Evolutionary conservation across 2,797 vertebrate species (phyloP).

Genomic region (Ispidina lecontei): DNA sequence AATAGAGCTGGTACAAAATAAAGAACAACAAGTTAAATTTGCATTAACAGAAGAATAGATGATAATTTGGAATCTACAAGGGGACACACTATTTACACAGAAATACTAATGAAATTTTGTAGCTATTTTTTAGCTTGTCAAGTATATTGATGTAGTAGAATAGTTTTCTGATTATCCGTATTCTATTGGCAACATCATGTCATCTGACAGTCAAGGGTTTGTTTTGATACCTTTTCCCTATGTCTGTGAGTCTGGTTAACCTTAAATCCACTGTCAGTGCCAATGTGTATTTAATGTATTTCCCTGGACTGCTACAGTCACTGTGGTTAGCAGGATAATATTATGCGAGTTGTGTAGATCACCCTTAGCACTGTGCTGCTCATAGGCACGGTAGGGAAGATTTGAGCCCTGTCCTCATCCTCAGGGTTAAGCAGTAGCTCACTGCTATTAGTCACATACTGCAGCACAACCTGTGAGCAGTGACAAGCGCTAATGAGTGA

Average conservation of each 20-base stretch:
- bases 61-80: conserved; percentile 73
- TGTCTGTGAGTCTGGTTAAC: background rate
- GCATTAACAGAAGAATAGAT: conserved; percentile 69
- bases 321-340: background rate
- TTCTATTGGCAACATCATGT: conserved; percentile 3
- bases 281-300: fast-evolving
- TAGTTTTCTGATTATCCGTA: conserved; percentile 59
- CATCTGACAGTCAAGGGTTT: background rate
- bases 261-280: fast-evolving
- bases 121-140: conserved; percentile 69
- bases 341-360: fast-evolving
- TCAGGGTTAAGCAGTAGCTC: background rate
- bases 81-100: conserved; percentile 51
- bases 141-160: conserved; percentile 49
- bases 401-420: background rate
- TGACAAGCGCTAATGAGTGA: background rate
- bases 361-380: background rate
- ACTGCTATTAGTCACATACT: background rate
- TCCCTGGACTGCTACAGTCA: fast-evolving
- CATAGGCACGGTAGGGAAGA: background rate
- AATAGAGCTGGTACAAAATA: conserved; percentile 65
- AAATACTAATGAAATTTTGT: conserved; percentile 76
- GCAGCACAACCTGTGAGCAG: background rate
- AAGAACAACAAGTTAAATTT: conserved; percentile 71
- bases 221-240: conserved; percentile 21